Base-by-base conservation (phyloP, 2,113 vertebrate species). In the Strix aluco region DNA sequence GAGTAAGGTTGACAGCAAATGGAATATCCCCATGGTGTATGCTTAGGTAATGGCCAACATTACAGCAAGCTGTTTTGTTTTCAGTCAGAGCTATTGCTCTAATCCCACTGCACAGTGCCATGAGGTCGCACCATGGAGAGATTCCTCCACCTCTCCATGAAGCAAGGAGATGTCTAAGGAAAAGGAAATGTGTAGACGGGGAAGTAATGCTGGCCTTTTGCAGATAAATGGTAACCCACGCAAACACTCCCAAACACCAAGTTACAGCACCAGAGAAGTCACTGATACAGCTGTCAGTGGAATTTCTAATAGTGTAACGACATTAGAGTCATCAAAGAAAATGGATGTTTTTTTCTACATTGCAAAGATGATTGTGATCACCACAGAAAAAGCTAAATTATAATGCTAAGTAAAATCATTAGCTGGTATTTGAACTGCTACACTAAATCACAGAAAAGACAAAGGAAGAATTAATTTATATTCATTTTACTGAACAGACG, bases 401-500 rank as follows among this genome's bases (percentile, higher is more conserved):
- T 57, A 86, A 77, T 72, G 58, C 32, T 73, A 94, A 96, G 38
- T 82, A 73, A 90, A 95, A 88, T 70, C 54, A 70, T 80, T 66
- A 80, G 71, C 38, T 57, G 42, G 49, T 77, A 85, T 92, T 80
- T 91, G 73, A 95, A 88, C 55, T 66, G 59, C 54, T 90, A 80
- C 17, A 52, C 46, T 81, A 82, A 79, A 80, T 82, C 71, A 94
- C 73, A 86, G 49, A 85, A 94, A 90, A 88, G 19, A 94, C 67
- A 95, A 94, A 81, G 57, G 72, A 81, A 81, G 23, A 95, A 91
- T 80, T 89, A 91, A 91, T 91, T 94, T 69, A 72, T 72, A 85
- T 81, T 54, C 23, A 77, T 91, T 92, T 78, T 84, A 86, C 55
- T 54, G 54, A 88, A 91, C 7, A 89, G 52, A 87, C 1, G 8